Evolutionary conservation across 1,140 invertebrate species (phyloP).

Genomic region (Araneus ventricosus): DNA sequence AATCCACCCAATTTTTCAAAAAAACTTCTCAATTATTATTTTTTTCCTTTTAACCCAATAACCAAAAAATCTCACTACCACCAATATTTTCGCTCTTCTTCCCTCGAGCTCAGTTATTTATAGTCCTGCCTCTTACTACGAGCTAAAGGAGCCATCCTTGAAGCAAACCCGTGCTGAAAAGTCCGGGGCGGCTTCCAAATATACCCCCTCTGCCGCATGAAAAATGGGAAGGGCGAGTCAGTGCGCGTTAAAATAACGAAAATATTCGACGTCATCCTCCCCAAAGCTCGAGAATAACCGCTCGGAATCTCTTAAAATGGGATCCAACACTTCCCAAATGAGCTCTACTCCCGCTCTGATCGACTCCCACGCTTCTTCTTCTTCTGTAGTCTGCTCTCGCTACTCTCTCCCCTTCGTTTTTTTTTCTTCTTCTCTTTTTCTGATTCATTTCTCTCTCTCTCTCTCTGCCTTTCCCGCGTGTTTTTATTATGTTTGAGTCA

Average conservation of each 20-base stretch:
- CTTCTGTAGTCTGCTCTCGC: neutral
- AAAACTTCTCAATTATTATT: neutral
- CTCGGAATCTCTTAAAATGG: slow-evolving; percentile 59
- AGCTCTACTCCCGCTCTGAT: neutral
- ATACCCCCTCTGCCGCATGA: slow-evolving; percentile 30
- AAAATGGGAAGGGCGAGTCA: slow-evolving; percentile 43
- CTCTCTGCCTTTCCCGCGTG: neutral
- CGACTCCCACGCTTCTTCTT: slow-evolving; percentile 35
- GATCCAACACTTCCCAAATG: slow-evolving; percentile 35
- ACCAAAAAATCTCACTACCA: neutral
- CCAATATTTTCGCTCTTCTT: neutral
- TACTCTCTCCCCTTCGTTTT: neutral
- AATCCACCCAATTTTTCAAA: no score
- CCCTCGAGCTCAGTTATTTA: neutral
- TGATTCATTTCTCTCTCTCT: neutral
- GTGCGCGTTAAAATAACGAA: slow-evolving; percentile 57
- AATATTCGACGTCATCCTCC: slow-evolving; percentile 52
- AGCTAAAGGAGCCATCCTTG: slow-evolving; percentile 1
- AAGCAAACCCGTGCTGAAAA: neutral
- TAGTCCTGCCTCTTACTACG: neutral
- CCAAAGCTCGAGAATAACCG: slow-evolving; percentile 45
- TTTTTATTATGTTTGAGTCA: slow-evolving; percentile 27
- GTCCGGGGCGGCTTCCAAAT: slow-evolving; percentile 38
- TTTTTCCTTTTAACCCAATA: slow-evolving; percentile 1
- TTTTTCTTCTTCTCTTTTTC: neutral